Evolutionary conservation across 2,797 vertebrate genomes (phyloP).

Genomic region (Enteromius afrohamiltoni): DNA sequence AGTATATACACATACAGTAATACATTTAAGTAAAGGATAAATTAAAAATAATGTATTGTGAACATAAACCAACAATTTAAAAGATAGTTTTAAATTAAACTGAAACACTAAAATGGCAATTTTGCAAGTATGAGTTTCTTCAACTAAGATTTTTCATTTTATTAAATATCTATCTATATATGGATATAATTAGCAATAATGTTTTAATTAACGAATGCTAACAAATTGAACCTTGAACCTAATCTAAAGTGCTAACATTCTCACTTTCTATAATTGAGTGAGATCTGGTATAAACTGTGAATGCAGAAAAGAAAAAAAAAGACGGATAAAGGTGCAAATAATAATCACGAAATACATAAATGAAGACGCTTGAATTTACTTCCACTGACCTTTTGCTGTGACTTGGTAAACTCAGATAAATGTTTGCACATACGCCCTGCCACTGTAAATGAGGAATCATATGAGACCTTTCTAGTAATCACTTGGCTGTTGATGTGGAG

Average conservation of each 20-base stretch:
- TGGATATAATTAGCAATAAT: neutral
- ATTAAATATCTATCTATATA: neutral
- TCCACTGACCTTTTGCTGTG: slow-evolving; percentile 32
- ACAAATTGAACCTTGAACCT: neutral
- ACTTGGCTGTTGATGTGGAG: slow-evolving; percentile 29
- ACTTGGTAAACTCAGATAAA: slow-evolving; percentile 40
- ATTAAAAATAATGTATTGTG: neutral
- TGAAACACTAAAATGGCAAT: neutral
- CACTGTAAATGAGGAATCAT: slow-evolving; percentile 33
- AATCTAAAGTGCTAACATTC: neutral
- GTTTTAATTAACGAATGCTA: neutral
- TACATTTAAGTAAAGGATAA: neutral
- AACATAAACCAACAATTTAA: neutral
- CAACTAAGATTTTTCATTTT: neutral
- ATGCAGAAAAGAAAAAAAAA: neutral
- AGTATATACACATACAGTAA: neutral
- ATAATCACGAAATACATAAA: slow-evolving; percentile 20
- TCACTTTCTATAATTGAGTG: slow-evolving; percentile 1
- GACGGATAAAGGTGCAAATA: neutral
- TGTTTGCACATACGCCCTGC: slow-evolving; percentile 18
- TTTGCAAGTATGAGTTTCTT: neutral
- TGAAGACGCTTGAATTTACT: neutral
- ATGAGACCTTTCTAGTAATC: slow-evolving; percentile 38
- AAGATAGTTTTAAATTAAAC: neutral
- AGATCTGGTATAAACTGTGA: neutral